Conservation (phyloP, 2,888 invertebrate species). For the Sesia apiformis region DNA sequence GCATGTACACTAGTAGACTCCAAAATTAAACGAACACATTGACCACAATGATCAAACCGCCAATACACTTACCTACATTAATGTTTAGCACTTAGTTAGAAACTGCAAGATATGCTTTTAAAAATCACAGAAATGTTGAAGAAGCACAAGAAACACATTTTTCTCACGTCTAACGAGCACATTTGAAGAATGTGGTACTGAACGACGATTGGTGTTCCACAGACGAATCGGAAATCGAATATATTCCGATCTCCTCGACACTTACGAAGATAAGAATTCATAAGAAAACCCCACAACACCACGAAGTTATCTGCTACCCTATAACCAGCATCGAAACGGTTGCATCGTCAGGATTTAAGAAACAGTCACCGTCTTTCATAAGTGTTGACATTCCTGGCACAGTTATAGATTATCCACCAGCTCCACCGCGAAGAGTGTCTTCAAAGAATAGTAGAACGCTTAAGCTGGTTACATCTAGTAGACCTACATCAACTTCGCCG, state of each 20-base stretch:
- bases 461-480: constrained; percentile 73
- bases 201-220: constrained; percentile 67
- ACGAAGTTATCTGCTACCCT: constrained; percentile 78
- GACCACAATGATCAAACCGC: constrained; percentile 2
- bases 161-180: constrained; percentile 47
- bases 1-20: constrained; percentile 56
- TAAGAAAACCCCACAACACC: constrained; percentile 71
- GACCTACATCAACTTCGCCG: constrained; percentile 50
- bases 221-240: constrained; percentile 87
- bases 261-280: constrained; percentile 86
- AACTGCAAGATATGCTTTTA: constrained; percentile 31
- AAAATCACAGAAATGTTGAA: constrained; percentile 39
- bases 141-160: constrained; percentile 55
- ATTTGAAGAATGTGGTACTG: constrained; percentile 28
- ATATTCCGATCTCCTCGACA: constrained; percentile 86
- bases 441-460: constrained; percentile 83
- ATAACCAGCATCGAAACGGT: constrained; percentile 50
- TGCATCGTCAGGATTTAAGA: constrained; percentile 65
- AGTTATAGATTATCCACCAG: constrained; percentile 72
- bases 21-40: constrained; percentile 62
- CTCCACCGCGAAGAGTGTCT: constrained; percentile 84
- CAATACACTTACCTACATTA: constrained; percentile 19
- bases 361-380: constrained; percentile 73
- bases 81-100: constrained; percentile 35
- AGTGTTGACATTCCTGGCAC: constrained; percentile 39